phyloP scores from a whole-genome alignment of 92 coral and sea anemone genomes.

The Muricea muricata region DNA sequence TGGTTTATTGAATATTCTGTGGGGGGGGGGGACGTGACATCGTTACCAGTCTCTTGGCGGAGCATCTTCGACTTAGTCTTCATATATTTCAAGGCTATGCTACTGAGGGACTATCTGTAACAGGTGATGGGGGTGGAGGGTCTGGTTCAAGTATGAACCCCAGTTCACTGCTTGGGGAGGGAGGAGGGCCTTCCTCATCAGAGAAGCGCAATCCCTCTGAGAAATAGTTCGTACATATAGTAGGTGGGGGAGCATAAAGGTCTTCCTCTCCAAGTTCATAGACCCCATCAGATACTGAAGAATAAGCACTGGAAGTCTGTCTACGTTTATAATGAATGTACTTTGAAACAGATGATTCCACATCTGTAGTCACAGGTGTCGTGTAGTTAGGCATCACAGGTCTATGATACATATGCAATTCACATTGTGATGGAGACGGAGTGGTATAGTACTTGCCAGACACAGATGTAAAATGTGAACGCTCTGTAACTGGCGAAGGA shows the following conservation, averaged over 20 bases:
- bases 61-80: background rate
- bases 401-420: conserved; percentile 82
- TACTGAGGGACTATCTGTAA: conserved; percentile 97
- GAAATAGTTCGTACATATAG: conserved; percentile 94
- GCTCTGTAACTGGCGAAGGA: conserved; percentile 96
- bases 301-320: conserved; percentile 62
- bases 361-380: conserved; percentile 91
- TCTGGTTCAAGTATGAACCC: conserved; percentile 81
- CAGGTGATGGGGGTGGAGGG: conserved; percentile 99
- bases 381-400: conserved; percentile 95
- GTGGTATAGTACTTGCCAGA: conserved; percentile 88
- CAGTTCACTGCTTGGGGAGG: conserved; percentile 93
- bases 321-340: conserved; percentile 71
- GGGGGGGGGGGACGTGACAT: too few species aligned
- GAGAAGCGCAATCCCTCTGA: conserved; percentile 95
- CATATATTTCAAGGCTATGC: background rate
- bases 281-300: conserved; percentile 67
- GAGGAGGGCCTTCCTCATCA: conserved; percentile 90
- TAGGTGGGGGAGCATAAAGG: conserved; percentile 95
- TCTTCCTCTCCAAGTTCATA: conserved; percentile 84
- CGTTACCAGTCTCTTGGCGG: conserved; percentile 19
- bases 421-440: conserved; percentile 89
- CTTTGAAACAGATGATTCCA: conserved; percentile 74
- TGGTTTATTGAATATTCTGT: background rate
- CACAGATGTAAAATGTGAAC: conserved; percentile 83